Conservation (phyloP, 2,888 invertebrate genomes). For the Griposia aprilina region DNA sequence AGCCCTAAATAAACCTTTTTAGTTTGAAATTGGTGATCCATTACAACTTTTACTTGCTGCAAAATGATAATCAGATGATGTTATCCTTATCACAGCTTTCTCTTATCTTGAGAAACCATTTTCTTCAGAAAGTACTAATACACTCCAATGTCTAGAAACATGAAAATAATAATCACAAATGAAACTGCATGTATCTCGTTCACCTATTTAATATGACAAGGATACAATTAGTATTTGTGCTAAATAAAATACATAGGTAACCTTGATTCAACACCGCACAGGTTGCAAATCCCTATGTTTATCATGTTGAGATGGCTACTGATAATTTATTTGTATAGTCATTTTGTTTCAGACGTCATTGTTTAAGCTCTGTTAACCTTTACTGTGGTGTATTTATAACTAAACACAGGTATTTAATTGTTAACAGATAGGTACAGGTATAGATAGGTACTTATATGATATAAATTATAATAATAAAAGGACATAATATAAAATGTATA, state of each 20-base stretch:
- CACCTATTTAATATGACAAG: too few species aligned
- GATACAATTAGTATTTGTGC: neutral
- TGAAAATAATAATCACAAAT: conserved; percentile 1
- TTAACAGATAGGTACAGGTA: neutral
- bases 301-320: conserved; percentile 29
- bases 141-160: neutral
- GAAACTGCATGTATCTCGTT: neutral
- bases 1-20: neutral
- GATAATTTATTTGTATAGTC: conserved; percentile 45
- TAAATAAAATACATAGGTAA: neutral
- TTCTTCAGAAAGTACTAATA: neutral
- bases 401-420: conserved; percentile 15
- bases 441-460: too few species aligned
- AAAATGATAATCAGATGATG: conserved; percentile 13
- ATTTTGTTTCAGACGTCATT: conserved; percentile 41
- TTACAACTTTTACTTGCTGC: neutral
- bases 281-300: conserved; percentile 3
- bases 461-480: too few species aligned
- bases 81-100: conserved; percentile 20
- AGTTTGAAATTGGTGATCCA: neutral
- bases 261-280: conserved; percentile 16
- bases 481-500: too few species aligned
- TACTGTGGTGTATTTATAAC: conserved; percentile 1
- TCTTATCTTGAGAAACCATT: conserved; percentile 10
- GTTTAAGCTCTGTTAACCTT: conserved; percentile 42